Percentiles rank a stretch among this genome's conserved stretches.
These are phyloP conservation scores for Mesoligia furuncula DNA, from an alignment of 2,888 invertebrate genomes.

Conservation along the genomic window DNA sequence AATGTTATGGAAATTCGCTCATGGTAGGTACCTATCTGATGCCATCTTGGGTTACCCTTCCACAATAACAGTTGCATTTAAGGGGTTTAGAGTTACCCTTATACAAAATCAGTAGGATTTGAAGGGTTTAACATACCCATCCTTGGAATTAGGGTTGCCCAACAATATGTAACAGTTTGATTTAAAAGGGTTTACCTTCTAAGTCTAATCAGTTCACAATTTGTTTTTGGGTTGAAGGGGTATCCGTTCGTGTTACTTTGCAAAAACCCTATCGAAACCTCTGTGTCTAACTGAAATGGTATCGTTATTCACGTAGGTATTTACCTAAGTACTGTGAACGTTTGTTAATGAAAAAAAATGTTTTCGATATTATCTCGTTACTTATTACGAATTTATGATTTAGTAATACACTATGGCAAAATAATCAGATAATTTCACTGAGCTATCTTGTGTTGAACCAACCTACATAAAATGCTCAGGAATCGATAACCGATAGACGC, in stretches of 20 bases:
- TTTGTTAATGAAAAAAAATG: not conserved
- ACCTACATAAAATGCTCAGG: constrained; percentile 22
- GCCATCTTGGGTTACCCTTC: not conserved
- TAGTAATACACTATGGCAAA: not conserved
- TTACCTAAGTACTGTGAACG: not conserved
- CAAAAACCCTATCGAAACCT: not conserved
- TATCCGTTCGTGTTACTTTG: not conserved
- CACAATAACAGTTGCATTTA: not conserved
- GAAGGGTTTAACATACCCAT: not conserved
- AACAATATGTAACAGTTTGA: not conserved
- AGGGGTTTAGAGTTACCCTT: not conserved
- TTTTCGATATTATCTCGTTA: not conserved
- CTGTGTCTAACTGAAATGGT: not conserved
- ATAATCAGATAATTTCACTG: constrained; percentile 5
- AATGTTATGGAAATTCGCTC: not conserved
- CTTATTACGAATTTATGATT: not conserved
- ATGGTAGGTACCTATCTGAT: not conserved
- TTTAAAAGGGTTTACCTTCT: not conserved
- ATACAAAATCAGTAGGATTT: not conserved
- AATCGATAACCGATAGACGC: constrained; percentile 25
- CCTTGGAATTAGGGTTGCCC: not conserved
- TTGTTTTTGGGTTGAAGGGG: not conserved
- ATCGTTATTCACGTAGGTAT: not conserved
- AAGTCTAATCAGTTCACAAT: not conserved
- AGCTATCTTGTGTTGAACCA: constrained; percentile 25